These are phyloP conservation scores for Ascaphus truei DNA, from an alignment of 2,113 vertebrate genomes.

Conservation along the genomic window DNA sequence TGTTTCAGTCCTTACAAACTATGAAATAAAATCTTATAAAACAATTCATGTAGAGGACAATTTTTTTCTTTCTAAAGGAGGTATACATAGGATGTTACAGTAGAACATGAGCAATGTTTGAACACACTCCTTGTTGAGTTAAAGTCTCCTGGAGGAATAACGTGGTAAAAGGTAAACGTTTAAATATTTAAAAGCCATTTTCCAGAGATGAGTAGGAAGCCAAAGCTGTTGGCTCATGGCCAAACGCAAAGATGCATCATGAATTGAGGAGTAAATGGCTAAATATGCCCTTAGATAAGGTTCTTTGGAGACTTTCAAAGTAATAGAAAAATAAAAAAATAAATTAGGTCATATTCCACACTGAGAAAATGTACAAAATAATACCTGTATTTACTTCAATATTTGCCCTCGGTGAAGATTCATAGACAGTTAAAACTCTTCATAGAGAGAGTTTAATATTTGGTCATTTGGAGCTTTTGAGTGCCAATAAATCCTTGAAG, in stretches of 20 bases:
- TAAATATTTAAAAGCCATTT: conserved; percentile 19
- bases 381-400: background rate
- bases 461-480: conserved; percentile 3
- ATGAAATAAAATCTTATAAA: background rate
- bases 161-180: background rate
- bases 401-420: background rate
- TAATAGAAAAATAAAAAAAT: conserved; percentile 3
- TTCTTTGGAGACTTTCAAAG: background rate
- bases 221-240: background rate
- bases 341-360: background rate
- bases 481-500: background rate
- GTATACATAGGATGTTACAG: no score
- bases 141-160: background rate
- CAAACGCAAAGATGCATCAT: background rate
- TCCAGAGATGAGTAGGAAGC: conserved; percentile 8
- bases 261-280: conserved; percentile 12
- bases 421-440: background rate
- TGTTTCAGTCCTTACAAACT: no score
- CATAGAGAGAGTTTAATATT: background rate
- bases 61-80: conserved; percentile 8
- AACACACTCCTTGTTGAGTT: background rate
- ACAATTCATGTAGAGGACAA: background rate
- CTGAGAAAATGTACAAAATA: background rate
- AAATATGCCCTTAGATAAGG: background rate
- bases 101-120: background rate